Base-by-base conservation (phyloP, 1,140 invertebrate genomes). In the Eulimnadia texana region DNA sequence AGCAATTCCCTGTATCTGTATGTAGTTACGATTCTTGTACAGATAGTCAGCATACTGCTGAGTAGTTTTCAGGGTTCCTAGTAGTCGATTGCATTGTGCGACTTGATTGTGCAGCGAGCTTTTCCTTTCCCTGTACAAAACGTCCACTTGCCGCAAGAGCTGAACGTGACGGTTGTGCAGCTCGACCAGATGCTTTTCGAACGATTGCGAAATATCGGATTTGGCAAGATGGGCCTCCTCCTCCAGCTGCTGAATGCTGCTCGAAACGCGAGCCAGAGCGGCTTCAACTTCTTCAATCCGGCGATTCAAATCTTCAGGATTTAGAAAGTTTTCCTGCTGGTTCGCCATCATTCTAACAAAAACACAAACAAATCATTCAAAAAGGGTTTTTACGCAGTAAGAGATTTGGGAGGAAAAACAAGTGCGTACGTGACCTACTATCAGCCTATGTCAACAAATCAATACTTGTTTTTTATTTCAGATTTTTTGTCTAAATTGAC, bases 201-300 rank as follows among this genome's bases (percentile, higher is more conserved):
- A 58, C 0, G 55, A 27, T 10, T 58, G 23, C 22, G 27, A 33
- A n/a, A 58, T 16, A 3, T 1, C 20, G 22, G 23, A 22, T 16
- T 58, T 58, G 23, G 55, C 55, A 10, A 25, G 24, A 11, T 58
- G 55, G 24, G 55, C 55, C 42, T 58, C 55, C 22, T 58, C 55
- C 25, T 58, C 55, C 2, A 58, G 55, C 42, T 58, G 27, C 24
- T 42, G 55, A 13, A 58, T 58, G 23, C 27, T 42, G 28, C 22
- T 58, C 3, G 55, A 33, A 20, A 58, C 42, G 25, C 42, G 42
- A 13, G 29, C 23, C 28, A 58, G 28, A 2, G 55, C 55, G 10
- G 28, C 23, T 33, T 58, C 55, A n/a, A 58, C 55, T 33, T 58
- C 55, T 16, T 24, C 23, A 58, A 58, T 58, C 10, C 42, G 28